Conservation (phyloP, 1,140 invertebrate species). For the Scaptomyza montana region DNA sequence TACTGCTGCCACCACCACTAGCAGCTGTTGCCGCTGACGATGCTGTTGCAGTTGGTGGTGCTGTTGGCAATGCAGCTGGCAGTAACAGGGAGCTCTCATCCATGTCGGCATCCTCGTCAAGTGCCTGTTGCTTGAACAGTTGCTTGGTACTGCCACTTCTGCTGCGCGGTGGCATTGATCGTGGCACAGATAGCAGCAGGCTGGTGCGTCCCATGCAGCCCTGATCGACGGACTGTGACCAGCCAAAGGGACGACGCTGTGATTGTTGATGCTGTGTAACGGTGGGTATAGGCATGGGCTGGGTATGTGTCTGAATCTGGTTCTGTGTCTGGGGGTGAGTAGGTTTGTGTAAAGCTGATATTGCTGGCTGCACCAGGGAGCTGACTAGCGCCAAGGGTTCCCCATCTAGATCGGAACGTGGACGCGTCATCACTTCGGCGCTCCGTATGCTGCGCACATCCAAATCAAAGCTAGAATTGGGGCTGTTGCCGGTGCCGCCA, state of each 20-base stretch:
- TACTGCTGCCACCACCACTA: conserved; percentile 5
- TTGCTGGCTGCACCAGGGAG: conserved; percentile 34
- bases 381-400: conserved; percentile 60
- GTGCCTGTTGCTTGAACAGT: conserved; percentile 82
- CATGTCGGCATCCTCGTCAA: conserved; percentile 81
- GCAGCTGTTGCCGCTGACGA: conserved; percentile 6
- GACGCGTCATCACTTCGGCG: conserved; percentile 59
- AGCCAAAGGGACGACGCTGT: conserved; percentile 66
- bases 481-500: conserved; percentile 29
- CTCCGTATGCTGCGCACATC: conserved; percentile 78
- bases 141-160: conserved; percentile 83
- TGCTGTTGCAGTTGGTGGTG: neutral
- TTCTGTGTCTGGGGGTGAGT: conserved; percentile 5
- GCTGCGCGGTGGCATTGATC: conserved; percentile 80
- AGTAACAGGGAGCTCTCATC: conserved; percentile 79
- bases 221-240: conserved; percentile 79
- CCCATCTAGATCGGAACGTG: conserved; percentile 19
- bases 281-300: conserved; percentile 22
- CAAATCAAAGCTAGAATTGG: conserved; percentile 45
- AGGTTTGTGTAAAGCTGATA: conserved; percentile 23
- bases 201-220: conserved; percentile 62
- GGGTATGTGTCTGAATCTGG: neutral
- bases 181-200: conserved; percentile 75
- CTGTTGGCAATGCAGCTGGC: conserved; percentile 35
- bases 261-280: neutral